Conservation (phyloP, 2,797 vertebrate species). For the Otolemur crassicaudatus region DNA sequence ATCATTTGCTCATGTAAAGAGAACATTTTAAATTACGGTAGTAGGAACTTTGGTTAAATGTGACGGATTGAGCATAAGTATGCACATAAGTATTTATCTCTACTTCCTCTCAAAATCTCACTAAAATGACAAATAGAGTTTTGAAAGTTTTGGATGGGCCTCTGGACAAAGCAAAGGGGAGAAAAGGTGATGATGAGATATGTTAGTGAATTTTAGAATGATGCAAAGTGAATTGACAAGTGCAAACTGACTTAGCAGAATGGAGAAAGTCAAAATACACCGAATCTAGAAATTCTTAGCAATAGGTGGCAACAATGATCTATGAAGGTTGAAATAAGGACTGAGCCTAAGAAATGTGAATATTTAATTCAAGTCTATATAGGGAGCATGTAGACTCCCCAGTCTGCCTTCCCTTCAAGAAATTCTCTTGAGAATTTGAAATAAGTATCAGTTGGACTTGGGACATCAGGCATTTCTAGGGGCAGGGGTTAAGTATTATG, state of each 20-base stretch:
- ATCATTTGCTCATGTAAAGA: too few species aligned
- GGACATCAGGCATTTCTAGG: neutral
- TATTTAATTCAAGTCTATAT: neutral
- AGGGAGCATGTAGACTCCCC: neutral
- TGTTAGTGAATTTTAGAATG: neutral
- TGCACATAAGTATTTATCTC: neutral
- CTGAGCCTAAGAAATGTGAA: neutral
- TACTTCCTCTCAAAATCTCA: neutral
- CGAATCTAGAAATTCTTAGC: neutral
- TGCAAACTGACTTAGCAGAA: conserved; percentile 8
- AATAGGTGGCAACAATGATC: neutral
- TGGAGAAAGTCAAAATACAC: neutral
- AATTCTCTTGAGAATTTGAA: neutral
- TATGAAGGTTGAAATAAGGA: neutral
- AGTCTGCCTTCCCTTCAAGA: neutral
- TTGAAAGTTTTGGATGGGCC: neutral
- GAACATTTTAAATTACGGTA: too few species aligned
- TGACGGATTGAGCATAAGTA: neutral
- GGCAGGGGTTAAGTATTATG: neutral
- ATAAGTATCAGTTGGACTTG: neutral
- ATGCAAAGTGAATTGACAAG: neutral
- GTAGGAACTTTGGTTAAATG: too few species aligned
- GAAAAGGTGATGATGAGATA: neutral
- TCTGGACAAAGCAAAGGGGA: neutral
- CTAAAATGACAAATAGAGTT: neutral